phyloP scores from a whole-genome alignment of 2,888 invertebrate species.

The Hirtodrosophila cameraria region DNA sequence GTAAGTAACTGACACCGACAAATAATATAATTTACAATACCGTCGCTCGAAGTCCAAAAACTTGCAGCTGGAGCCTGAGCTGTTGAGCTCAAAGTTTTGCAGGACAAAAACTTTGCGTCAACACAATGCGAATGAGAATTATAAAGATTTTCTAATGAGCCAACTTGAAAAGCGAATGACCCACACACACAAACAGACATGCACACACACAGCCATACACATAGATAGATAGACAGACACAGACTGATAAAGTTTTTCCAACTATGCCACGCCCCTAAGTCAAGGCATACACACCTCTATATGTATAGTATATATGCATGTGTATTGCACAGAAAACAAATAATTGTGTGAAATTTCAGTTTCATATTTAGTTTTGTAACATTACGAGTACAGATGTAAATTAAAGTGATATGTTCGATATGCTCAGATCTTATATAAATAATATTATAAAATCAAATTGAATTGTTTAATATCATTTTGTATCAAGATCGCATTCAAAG shows the following conservation, averaged over 20 bases:
- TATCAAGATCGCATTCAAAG: too few species aligned
- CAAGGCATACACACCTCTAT: too few species aligned
- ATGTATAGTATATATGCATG: too few species aligned
- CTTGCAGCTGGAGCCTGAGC: conserved; percentile 24
- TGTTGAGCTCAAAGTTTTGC: conserved; percentile 43
- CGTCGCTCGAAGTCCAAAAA: background rate
- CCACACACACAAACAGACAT: conserved; percentile 12
- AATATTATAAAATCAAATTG: too few species aligned
- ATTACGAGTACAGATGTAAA: too few species aligned
- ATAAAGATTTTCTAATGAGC: conserved; percentile 74
- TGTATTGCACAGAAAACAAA: too few species aligned
- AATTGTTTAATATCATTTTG: too few species aligned
- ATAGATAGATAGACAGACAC: conserved; percentile 1
- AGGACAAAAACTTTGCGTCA: conserved; percentile 34
- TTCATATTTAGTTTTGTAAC: too few species aligned
- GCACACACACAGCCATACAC: background rate
- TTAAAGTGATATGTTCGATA: too few species aligned
- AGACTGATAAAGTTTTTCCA: conserved; percentile 33
- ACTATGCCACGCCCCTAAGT: conserved; percentile 27
- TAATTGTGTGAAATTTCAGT: too few species aligned
- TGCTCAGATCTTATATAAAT: too few species aligned
- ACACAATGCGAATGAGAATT: conserved; percentile 56
- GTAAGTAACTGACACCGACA: conserved; percentile 59
- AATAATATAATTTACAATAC: conserved; percentile 62
- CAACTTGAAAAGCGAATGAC: conserved; percentile 65